Evolutionary conservation across 2,797 vertebrate species (phyloP).

Genomic region (Danio aesculapii): DNA sequence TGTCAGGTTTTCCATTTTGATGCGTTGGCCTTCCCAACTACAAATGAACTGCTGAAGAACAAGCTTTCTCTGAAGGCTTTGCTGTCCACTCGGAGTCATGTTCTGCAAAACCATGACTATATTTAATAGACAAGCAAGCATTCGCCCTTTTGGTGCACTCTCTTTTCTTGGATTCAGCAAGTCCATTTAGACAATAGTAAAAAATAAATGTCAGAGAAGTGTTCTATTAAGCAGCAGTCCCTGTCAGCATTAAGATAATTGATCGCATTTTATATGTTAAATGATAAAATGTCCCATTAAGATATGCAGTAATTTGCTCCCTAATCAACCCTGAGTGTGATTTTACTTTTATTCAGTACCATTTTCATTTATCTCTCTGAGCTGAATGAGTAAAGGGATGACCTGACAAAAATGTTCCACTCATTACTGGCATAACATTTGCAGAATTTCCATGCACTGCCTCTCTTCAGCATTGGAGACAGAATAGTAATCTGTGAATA

Average conservation of each 20-base stretch:
- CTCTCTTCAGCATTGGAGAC: slow-evolving; percentile 49
- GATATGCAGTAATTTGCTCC: slow-evolving; percentile 37
- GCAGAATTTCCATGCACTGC: slow-evolving; percentile 35
- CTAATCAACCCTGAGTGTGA: slow-evolving; percentile 29
- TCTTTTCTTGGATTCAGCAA: slow-evolving; percentile 24
- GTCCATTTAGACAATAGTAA: slow-evolving; percentile 21
- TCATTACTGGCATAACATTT: slow-evolving; percentile 57
- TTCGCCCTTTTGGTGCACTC: slow-evolving; percentile 13
- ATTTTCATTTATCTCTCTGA: slow-evolving; percentile 36
- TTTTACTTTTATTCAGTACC: slow-evolving; percentile 22
- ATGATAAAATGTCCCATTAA: slow-evolving; percentile 49
- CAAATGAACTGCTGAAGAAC: slow-evolving; percentile 50
- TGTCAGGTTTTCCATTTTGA: slow-evolving; percentile 48
- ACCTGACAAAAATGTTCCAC: slow-evolving; percentile 52
- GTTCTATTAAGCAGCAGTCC: slow-evolving; percentile 27
- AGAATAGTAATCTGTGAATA: slow-evolving; percentile 62
- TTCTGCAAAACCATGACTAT: background rate
- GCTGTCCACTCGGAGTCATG: slow-evolving; percentile 20
- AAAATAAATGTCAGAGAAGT: slow-evolving; percentile 3
- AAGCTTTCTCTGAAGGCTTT: slow-evolving; percentile 23
- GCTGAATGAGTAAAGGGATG: slow-evolving; percentile 42
- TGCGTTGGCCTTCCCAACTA: slow-evolving; percentile 39
- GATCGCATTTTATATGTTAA: slow-evolving; percentile 46
- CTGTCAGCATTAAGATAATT: slow-evolving; percentile 24
- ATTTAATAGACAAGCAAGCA: slow-evolving; percentile 21